Conservation (phyloP, 2,888 invertebrate genomes). For the Dusona sp. region DNA sequence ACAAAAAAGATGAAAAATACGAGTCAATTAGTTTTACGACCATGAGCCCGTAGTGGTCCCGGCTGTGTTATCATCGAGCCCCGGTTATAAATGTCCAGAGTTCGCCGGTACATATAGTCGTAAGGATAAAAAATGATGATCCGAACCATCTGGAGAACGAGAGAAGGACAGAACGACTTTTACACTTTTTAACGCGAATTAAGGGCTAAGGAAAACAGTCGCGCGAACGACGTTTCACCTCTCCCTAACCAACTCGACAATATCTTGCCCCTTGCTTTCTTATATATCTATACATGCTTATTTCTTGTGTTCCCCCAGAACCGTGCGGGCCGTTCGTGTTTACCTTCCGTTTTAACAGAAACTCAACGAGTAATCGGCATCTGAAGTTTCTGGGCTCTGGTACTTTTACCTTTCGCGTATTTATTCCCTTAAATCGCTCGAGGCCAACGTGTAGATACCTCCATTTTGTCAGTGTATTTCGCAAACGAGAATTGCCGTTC, state of each 20-base stretch:
- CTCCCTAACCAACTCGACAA: slow-evolving; percentile 34
- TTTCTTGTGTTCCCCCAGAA: slow-evolving; percentile 24
- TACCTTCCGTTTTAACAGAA: slow-evolving; percentile 62
- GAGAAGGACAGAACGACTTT: background rate
- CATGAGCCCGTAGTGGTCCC: background rate
- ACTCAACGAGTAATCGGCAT: slow-evolving; percentile 38
- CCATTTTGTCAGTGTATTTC: slow-evolving; percentile 42
- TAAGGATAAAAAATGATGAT: slow-evolving; percentile 13
- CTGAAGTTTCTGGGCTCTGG: slow-evolving; percentile 41
- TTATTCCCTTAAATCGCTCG: slow-evolving; percentile 45
- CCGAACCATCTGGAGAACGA: background rate
- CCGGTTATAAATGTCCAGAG: slow-evolving; percentile 5
- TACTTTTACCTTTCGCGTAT: slow-evolving; percentile 44
- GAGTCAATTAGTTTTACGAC: slow-evolving; percentile 49
- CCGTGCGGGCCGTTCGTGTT: slow-evolving; percentile 53
- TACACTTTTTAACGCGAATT: slow-evolving; percentile 23
- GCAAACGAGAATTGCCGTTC: slow-evolving; percentile 60
- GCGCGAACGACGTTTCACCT: background rate
- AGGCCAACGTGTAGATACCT: slow-evolving; percentile 8
- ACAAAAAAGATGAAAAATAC: slow-evolving; percentile 5
- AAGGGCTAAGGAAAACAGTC: slow-evolving; percentile 10
- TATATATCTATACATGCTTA: slow-evolving; percentile 20
- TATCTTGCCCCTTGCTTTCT: slow-evolving; percentile 10
- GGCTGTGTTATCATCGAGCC: slow-evolving; percentile 6
- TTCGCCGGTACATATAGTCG: background rate